phyloP scores from a whole-genome alignment of 2,113 vertebrate genomes.

The Proterorhinus semilunaris region DNA sequence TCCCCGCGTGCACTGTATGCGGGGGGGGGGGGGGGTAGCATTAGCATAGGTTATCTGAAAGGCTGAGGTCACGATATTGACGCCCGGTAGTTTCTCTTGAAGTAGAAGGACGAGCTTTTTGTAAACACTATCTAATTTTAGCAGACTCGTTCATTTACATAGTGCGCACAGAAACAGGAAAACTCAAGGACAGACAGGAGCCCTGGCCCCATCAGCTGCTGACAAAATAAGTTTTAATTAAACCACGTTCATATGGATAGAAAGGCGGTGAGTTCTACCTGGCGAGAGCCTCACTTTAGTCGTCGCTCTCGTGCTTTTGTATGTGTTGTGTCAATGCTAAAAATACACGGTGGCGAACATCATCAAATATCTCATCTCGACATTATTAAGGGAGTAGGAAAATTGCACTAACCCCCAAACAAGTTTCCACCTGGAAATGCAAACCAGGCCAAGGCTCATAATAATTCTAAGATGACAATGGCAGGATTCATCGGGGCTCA shows the following conservation, averaged over 20 bases:
- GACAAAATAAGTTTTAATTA: not conserved
- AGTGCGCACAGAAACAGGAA: not conserved
- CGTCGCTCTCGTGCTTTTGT: not conserved
- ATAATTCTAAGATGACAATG: no score
- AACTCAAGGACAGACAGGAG: not conserved
- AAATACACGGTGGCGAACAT: no score
- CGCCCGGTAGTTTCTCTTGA: not conserved
- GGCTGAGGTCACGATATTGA: slow-evolving; percentile 1
- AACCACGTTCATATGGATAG: not conserved
- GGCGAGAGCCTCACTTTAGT: not conserved
- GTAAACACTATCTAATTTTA: slow-evolving; percentile 7
- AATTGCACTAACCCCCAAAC: no score
- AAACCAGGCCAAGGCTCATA: no score
- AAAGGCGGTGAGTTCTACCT: not conserved
- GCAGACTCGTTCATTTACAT: not conserved
- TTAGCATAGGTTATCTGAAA: not conserved
- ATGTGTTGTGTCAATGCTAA: no score
- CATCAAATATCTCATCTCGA: no score
- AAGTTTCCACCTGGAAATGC: no score
- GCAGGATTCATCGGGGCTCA: no score
- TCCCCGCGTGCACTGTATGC: not conserved
- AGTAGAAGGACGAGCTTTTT: not conserved
- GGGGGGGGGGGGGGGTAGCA: slow-evolving; percentile 11
- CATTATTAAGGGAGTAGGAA: no score
- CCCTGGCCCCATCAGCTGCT: not conserved